Evolutionary conservation across 2,113 vertebrate species (phyloP), one percentile per base, ranked within the genome.

Genomic region (Cervus canadensis): DNA sequence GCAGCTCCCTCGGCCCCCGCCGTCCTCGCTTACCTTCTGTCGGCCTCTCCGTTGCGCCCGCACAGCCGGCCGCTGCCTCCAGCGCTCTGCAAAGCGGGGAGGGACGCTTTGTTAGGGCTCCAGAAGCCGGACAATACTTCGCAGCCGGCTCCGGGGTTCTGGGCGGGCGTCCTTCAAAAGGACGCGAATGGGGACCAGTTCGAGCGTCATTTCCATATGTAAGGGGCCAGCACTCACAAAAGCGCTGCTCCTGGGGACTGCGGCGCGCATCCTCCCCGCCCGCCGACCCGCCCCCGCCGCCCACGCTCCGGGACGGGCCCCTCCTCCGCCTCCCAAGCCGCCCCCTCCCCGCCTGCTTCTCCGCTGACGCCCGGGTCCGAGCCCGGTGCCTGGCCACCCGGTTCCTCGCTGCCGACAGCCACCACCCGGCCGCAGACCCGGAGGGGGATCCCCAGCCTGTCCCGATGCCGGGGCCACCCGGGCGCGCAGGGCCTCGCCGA

Each of bases 71-170:
- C 28, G 90, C 82, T 6, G 97, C 83, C 96, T 93, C 92, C 85
- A 1, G 83, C 0, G 90, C 92, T 62, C 98, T 97, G 98, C 94
- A 83, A 95, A 86, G 60, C 93, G 16, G 82, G 60, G 85, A 36
- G 19, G 94, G 67, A 74, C 78, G 98, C 98, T 98, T 98, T 97
- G 98, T 98, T 96, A 97, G 67, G 87, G 91, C 81, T 79, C 86
- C 2, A 17, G 86, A 4, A 19, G 62, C 89, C 33, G 64, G 57
- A 83, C 98, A 62, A 92, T 14, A 84, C 93, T 92, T 25, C 36
- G 89, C 97, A 28, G 97, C 93, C 89, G 5, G 30, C 89, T 64
- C 95, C 5, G 60, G 40, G 89, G 95, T n/a, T 62, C 97, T 26
- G 87, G 90, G 83, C 86, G 50, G 83, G 96, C 93, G 98, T 95